Conservation (phyloP, 2,113 vertebrate genomes). For the Fulmarus glacialis region DNA sequence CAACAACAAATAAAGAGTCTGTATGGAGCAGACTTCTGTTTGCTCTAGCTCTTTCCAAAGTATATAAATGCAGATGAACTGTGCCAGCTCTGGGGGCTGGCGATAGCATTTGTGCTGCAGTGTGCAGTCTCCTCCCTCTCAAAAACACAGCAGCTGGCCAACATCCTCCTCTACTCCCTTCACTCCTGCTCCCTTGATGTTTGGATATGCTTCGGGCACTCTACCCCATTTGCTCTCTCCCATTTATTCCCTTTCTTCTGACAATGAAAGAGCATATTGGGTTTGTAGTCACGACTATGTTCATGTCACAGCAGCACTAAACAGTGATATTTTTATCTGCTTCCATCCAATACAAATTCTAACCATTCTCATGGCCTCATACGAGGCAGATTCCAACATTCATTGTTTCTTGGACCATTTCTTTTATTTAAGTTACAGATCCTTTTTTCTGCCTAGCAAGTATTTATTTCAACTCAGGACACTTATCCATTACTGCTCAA, state of each 20-base stretch:
- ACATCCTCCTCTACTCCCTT: background rate
- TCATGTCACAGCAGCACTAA: background rate
- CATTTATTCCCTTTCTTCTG: background rate
- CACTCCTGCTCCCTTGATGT: background rate
- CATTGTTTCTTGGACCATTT: background rate
- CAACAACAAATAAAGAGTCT: background rate
- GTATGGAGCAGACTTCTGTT: background rate
- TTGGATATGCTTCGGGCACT: background rate
- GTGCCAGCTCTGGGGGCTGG: background rate
- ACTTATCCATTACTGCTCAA: background rate
- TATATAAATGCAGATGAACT: background rate
- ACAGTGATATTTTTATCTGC: background rate
- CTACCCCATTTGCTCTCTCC: fast-evolving
- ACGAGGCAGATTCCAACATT: too few species aligned
- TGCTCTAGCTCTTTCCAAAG: background rate
- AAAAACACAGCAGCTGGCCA: background rate
- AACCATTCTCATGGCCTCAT: background rate
- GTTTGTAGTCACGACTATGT: background rate
- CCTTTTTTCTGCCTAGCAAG: background rate
- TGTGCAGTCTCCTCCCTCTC: background rate
- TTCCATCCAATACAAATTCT: background rate
- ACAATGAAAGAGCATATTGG: background rate
- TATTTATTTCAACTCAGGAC: background rate
- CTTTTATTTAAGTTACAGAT: background rate
- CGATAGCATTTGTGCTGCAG: background rate